Conservation (phyloP, 2,113 vertebrate genomes). For the Cynopterus brachyotis region DNA sequence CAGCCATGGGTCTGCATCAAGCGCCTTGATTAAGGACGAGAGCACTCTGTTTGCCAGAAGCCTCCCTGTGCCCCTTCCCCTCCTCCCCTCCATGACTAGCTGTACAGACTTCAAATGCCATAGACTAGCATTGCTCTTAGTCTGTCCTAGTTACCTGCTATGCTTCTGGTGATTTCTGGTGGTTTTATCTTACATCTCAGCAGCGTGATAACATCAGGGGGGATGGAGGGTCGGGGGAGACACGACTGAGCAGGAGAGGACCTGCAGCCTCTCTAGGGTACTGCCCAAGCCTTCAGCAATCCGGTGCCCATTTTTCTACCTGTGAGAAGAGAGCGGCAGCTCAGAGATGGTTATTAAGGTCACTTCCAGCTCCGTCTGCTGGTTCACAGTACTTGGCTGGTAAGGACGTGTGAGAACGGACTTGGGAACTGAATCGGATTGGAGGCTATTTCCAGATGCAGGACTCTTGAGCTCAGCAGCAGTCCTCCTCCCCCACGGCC, state of each 20-base stretch:
- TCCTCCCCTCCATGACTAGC: no score
- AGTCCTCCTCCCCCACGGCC: fast-evolving
- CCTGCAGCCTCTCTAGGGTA: neutral
- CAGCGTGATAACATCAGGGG: neutral
- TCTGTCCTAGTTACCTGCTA: neutral
- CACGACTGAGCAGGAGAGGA: neutral
- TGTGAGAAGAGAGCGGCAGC: neutral
- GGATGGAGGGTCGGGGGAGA: no score
- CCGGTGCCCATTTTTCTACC: neutral
- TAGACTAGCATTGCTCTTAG: neutral
- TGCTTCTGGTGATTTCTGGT: neutral
- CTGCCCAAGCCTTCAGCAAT: neutral
- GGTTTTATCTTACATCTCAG: neutral
- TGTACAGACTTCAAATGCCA: neutral
- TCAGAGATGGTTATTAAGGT: neutral
- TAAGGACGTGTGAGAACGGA: neutral
- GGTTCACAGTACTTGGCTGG: neutral
- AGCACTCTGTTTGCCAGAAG: neutral
- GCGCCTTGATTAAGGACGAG: neutral
- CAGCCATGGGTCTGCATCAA: neutral
- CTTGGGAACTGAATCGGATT: constrained; percentile 20
- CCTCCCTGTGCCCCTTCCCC: no score
- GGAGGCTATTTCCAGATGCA: constrained; percentile 48
- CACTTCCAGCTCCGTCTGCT: neutral
- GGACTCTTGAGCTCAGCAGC: neutral